Evolutionary conservation across 2,888 invertebrate species (phyloP).

Genomic region (Anagyrus pseudococci): DNA sequence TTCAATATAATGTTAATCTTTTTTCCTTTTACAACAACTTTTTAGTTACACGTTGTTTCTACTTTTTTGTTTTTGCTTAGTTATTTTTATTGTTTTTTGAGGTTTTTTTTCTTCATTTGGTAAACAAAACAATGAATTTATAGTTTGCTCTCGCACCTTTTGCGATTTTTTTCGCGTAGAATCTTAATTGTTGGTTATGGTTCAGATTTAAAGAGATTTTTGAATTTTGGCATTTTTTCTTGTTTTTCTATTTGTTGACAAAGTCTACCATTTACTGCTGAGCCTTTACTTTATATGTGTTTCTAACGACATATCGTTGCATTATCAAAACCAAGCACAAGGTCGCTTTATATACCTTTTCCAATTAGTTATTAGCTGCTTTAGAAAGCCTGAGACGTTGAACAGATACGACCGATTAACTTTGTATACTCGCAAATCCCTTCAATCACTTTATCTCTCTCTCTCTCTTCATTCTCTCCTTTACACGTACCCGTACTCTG

Average conservation of each 20-base stretch:
- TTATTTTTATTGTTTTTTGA: background rate
- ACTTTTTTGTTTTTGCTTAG: background rate
- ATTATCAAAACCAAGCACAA: conserved; percentile 38
- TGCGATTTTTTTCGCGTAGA: no score
- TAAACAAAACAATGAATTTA: no score
- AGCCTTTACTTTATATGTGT: no score
- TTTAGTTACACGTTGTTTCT: background rate
- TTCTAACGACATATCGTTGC: no score
- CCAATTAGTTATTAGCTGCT: conserved; percentile 36
- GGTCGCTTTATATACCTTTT: conserved; percentile 38
- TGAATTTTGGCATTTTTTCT: conserved; percentile 19
- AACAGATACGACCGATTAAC: conserved; percentile 32
- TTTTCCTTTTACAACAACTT: no score
- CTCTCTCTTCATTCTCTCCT: conserved; percentile 18
- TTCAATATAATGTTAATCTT: no score
- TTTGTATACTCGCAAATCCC: conserved; percentile 24
- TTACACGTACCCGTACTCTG: background rate
- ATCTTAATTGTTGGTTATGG: conserved; percentile 19
- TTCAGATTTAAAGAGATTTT: no score
- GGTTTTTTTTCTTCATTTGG: conserved; percentile 2
- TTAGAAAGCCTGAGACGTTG: conserved; percentile 30
- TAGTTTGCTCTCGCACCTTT: no score
- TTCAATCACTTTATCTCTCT: conserved; percentile 22
- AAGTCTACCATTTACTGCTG: no score
- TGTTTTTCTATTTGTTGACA: conserved; percentile 14